Conservation (phyloP, 2,888 invertebrate genomes). For the Cataglyphis rosenhaueri region DNA sequence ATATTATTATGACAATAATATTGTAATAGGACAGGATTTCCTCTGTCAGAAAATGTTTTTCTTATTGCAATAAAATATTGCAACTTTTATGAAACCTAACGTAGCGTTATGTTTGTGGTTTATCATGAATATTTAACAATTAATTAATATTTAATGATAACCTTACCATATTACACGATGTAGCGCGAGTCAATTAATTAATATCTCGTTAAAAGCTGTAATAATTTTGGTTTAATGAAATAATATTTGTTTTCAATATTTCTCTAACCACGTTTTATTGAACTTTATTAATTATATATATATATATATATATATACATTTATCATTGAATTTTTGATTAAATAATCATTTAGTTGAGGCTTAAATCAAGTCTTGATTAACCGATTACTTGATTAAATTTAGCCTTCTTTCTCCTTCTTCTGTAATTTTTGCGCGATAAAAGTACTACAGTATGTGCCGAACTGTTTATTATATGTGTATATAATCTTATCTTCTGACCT, state of each 20-base stretch:
- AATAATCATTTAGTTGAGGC: not conserved
- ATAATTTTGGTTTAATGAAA: slow-evolving; percentile 30
- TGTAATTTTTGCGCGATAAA: not conserved
- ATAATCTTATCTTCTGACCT: not conserved
- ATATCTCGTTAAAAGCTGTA: slow-evolving; percentile 32
- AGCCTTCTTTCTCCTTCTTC: not conserved
- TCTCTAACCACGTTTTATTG: slow-evolving; percentile 7
- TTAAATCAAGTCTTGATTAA: not conserved
- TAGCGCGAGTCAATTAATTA: slow-evolving; percentile 20
- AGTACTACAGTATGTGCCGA: not conserved
- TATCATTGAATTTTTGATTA: not conserved
- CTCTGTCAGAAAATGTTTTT: not conserved
- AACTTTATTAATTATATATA: slow-evolving; percentile 32
- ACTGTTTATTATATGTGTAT: not conserved
- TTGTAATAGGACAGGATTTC: not conserved
- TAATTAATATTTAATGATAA: slow-evolving; percentile 24
- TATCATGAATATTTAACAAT: slow-evolving; percentile 29
- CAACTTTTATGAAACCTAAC: slow-evolving; percentile 19
- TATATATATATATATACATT: not conserved
- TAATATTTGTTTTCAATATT: slow-evolving; percentile 17
- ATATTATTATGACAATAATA: not conserved
- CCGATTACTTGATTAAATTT: not conserved
- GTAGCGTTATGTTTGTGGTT: not conserved
- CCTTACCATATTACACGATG: not conserved
- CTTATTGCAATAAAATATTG: not conserved